Base-by-base conservation (phyloP, 2,888 invertebrate genomes). In the Caenorhabditis macrosperma region DNA sequence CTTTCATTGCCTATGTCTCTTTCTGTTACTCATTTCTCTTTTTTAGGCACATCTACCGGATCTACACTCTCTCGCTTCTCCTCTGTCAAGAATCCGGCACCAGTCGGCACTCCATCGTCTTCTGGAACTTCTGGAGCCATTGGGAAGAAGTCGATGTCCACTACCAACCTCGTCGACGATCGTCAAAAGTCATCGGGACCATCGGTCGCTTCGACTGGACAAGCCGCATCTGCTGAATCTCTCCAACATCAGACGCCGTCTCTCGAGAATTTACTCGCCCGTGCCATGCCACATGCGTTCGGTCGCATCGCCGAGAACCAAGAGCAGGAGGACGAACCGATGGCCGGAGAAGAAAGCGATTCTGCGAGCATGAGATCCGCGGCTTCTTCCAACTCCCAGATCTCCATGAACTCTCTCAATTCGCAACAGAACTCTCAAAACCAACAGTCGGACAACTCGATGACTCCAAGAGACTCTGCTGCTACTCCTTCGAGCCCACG, bases 151-250 rank as follows among this genome's bases (percentile, higher is more conserved):
- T 89, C 89, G 22, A 90, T 90, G 90, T 89, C 89, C 2, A 90
- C 90, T 0, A 90, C 90, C 10, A 90, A 90, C 74, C 82, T 90
- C 50, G 85, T 89, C 7, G 90, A 90, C 57, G 88, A 85, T 7
- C 78, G 79, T n/a, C 44, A 60, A 20, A 66, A 64, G n/a, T n/a
- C 48, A 2, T 33, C 64, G 12, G 85, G 81, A 26, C 78, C 82
- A 28, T 75, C 75, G 9, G 92, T 92, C 46, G 91, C 92, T 12
- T 91, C 91, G 61, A 92, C 92, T 17, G 91, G 92, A 74, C 92
- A 92, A 84, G 92, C 92, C 12, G 91, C 92, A 0, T 91, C 91
- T 6, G 92, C 92, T 22, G 92, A 92, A 78, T 92, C 91, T 71
- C 90, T 92, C n/a, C 89, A 89, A 68, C 88, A 89, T 64, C 90